Conservation (phyloP, 2,113 vertebrate genomes). For the Nycticryphes semicollaris region DNA sequence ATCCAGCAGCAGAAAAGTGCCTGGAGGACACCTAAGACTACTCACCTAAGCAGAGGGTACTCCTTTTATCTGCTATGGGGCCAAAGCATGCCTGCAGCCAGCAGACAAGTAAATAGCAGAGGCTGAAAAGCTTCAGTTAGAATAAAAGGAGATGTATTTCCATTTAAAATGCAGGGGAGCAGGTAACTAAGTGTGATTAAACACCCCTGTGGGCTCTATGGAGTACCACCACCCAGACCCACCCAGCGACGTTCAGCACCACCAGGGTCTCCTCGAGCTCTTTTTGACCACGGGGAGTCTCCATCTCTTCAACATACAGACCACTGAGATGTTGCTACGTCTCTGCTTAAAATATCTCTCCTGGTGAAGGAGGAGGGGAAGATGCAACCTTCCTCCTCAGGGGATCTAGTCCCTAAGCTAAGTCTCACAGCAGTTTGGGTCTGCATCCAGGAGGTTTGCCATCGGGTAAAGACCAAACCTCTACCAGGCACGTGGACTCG, state of each 20-base stretch:
- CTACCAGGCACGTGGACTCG: neutral
- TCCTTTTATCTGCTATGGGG: too few relatives aligned
- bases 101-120: neutral
- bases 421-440: neutral
- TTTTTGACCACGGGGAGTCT: neutral
- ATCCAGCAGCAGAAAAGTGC: neutral
- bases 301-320: neutral
- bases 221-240: neutral
- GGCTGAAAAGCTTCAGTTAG: neutral
- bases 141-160: neutral
- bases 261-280: neutral
- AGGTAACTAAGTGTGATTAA: neutral
- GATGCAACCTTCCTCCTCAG: neutral
- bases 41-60: neutral
- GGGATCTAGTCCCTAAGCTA: neutral
- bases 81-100: neutral
- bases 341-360: neutral
- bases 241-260: accelerated
- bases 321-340: neutral
- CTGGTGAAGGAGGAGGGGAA: neutral
- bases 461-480: too few relatives aligned
- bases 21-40: neutral
- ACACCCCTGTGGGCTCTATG: neutral
- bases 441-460: neutral
- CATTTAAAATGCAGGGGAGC: neutral